Base-by-base conservation (phyloP, 2,888 invertebrate species). In the Calliphora vomitoria region DNA sequence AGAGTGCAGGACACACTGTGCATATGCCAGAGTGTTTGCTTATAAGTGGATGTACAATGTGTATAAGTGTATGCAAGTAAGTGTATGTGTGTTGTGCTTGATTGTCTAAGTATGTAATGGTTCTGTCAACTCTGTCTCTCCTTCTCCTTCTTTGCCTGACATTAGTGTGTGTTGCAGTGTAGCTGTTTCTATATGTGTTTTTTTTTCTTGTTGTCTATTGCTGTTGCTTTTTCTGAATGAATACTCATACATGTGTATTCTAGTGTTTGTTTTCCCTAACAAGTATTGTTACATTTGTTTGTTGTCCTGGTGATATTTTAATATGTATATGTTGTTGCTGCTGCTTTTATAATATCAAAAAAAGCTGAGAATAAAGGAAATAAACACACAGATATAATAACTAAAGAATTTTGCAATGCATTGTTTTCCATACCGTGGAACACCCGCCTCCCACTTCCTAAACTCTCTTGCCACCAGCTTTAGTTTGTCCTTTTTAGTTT, bases 221-320 rank as follows among this genome's bases (percentile, higher is more conserved):
- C 13, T 44, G 44, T 44, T 44, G 44, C 31, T 13, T 20, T n/a
- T 62, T 44, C 44, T 55, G 41, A 68, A 66, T 78, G 78, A 78
- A 53, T 41, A 41, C 35, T 60, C 47, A 60, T 80, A 38, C 74
- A 66, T 80, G 69, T 72, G 55, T 66, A 66, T 66, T 58, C 20
- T n/a, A 20, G 74, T 55, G 76, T 81, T 41, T 76, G 78, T 38
- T 50, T 71, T 71, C 10, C 31, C 53, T 69, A 78, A 75, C 74
- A 75, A 82, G 74, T 47, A 74, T 82, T 58, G 74, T 60, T 78
- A 44, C 15, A 35, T 25, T 58, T 44, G 44, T 11, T 44, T 44
- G 86, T 84, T 78, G 85, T 85, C 82, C 85, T 87, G 82, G 78
- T 79, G 69, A 85, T 85, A 79, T 87, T 87, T 78, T 74, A 84